These are phyloP conservation scores for Hydra vulgaris DNA, from an alignment of 30 jellyfish, hydroid and myxozoan species.

Conservation along the genomic window DNA sequence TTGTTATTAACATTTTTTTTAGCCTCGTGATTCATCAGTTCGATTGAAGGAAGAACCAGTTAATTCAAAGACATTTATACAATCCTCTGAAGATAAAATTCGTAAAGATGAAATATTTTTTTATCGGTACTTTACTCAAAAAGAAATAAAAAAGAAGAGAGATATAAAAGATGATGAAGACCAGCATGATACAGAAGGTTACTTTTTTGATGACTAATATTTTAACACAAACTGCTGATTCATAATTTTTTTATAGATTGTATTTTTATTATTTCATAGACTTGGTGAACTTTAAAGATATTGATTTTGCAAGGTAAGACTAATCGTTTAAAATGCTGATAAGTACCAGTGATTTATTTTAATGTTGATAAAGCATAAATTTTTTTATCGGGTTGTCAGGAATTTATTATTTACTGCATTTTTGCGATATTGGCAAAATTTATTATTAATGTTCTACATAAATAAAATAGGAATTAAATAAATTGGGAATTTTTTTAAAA, in stretches of 20 bases:
- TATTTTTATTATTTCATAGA: neutral
- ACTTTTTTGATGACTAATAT: too few relatives aligned
- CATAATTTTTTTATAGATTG: conserved; percentile 12
- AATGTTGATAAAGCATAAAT: too few relatives aligned
- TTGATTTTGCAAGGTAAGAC: conserved; percentile 66
- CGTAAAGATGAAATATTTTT: conserved; percentile 75
- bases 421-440: too few relatives aligned
- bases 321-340: too few relatives aligned
- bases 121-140: conserved; percentile 56
- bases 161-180: conserved; percentile 32
- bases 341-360: too few relatives aligned
- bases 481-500: too few relatives aligned
- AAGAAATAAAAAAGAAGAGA: conserved; percentile 32
- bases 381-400: too few relatives aligned
- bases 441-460: too few relatives aligned
- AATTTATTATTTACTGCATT: too few relatives aligned
- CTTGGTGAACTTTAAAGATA: neutral
- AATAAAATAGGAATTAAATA: too few relatives aligned
- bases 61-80: conserved; percentile 46
- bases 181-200: conserved; percentile 23
- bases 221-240: too few relatives aligned
- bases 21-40: conserved; percentile 54
- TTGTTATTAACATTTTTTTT: too few relatives aligned
- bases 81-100: conserved; percentile 40
- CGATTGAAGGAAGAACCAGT: conserved; percentile 78